These are phyloP conservation scores for Bathynomus jamesi DNA, from an alignment of 1,140 invertebrate species.

Conservation along the genomic window DNA sequence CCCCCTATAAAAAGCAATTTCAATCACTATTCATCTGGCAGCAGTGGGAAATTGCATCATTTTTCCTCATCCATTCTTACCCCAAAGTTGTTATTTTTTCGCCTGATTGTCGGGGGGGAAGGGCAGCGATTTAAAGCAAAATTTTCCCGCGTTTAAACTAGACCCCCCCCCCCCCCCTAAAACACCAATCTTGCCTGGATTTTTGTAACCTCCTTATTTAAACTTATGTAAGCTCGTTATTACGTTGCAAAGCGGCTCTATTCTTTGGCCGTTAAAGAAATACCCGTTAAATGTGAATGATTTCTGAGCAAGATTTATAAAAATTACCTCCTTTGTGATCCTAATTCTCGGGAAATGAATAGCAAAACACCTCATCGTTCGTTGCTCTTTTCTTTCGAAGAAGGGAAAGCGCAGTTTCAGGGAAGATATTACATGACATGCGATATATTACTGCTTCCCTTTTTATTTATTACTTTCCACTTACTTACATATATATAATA, in stretches of 20 bases:
- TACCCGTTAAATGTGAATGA: not conserved
- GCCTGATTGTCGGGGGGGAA: not conserved
- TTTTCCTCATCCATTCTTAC: not conserved
- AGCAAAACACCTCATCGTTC: not conserved
- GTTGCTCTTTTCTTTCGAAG: no score
- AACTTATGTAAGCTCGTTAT: not conserved
- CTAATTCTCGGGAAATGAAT: not conserved
- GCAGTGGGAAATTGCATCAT: not conserved
- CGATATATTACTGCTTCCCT: no score
- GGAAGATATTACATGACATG: no score
- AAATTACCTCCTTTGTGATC: not conserved
- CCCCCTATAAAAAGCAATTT: not conserved
- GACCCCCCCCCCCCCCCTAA: no score
- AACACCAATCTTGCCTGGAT: no score
- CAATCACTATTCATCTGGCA: slow-evolving; percentile 1
- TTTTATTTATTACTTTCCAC: no score
- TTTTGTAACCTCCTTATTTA: not conserved
- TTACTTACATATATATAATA: no score
- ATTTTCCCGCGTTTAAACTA: no score
- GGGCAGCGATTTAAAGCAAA: not conserved
- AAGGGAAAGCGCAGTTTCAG: no score
- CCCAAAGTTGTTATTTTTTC: not conserved
- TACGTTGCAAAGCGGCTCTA: not conserved
- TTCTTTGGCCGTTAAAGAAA: not conserved
- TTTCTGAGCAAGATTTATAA: not conserved